Conservation (phyloP, 2,113 vertebrate genomes). For the Sula dactylatra region DNA sequence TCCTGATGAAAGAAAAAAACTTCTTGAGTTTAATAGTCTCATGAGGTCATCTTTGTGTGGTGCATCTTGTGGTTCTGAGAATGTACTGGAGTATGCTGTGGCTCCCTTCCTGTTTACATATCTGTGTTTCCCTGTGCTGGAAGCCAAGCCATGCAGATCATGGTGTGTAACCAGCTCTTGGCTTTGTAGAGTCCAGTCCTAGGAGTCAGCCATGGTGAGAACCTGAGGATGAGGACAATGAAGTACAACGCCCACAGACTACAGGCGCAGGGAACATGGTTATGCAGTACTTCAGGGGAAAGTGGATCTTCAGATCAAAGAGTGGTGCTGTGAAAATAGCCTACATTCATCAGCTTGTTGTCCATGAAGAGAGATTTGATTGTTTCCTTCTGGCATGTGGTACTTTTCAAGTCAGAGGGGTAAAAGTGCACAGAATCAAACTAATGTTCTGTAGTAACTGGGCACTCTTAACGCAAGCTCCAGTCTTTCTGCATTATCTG, state of each 20-base stretch:
- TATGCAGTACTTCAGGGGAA: neutral
- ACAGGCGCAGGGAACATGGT: neutral
- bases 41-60: neutral
- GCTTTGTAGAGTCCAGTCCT: neutral
- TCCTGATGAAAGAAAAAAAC: neutral
- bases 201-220: neutral
- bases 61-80: neutral
- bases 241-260: neutral
- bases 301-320: neutral
- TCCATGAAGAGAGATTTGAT: neutral
- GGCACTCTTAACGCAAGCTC: neutral
- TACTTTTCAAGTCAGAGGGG: neutral
- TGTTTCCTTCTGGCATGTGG: neutral
- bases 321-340: neutral
- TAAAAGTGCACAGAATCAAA: neutral
- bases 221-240: neutral
- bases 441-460: neutral
- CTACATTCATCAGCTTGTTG: neutral
- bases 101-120: neutral
- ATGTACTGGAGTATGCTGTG: neutral
- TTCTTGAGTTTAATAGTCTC: neutral
- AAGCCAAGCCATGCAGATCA: neutral
- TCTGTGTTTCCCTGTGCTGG: neutral
- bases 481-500: neutral
- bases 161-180: neutral